phyloP scores from a whole-genome alignment of 2,888 invertebrate species.

The Siphonodentalium dalli region DNA sequence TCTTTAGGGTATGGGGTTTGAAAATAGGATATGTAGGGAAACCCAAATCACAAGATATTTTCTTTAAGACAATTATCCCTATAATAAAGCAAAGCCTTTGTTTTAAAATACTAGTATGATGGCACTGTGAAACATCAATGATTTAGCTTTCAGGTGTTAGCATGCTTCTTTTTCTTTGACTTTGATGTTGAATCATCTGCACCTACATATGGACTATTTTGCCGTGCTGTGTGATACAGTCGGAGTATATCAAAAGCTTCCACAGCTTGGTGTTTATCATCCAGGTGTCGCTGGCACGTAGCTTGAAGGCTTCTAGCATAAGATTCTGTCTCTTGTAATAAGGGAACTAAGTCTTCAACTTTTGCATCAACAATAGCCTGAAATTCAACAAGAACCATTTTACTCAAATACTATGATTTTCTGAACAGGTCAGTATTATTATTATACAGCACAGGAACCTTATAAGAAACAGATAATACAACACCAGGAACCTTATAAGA shows the following conservation, averaged over 20 bases:
- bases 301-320: constrained; percentile 48
- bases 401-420: too few species aligned
- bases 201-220: constrained; percentile 42
- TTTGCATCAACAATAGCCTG: constrained; percentile 43
- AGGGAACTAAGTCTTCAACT: constrained; percentile 30
- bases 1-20: too few species aligned
- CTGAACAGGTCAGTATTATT: too few species aligned
- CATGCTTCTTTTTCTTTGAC: constrained; percentile 33
- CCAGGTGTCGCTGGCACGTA: constrained; percentile 53
- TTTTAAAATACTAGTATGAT: too few species aligned
- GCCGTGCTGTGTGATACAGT: constrained; percentile 46
- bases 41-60: too few species aligned
- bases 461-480: too few species aligned
- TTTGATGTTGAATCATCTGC: constrained; percentile 27
- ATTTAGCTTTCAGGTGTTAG: constrained; percentile 25
- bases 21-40: too few species aligned
- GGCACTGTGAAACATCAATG: too few species aligned
- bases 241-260: constrained; percentile 49
- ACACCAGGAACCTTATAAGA: too few species aligned
- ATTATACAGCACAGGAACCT: too few species aligned
- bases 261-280: constrained; percentile 43
- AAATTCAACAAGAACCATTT: constrained; percentile 6
- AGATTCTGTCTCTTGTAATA: constrained; percentile 42
- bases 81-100: too few species aligned
- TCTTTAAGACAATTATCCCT: too few species aligned